Base-by-base conservation (phyloP, 2,888 invertebrate species). In the Caenorhabditis zanzibari region DNA sequence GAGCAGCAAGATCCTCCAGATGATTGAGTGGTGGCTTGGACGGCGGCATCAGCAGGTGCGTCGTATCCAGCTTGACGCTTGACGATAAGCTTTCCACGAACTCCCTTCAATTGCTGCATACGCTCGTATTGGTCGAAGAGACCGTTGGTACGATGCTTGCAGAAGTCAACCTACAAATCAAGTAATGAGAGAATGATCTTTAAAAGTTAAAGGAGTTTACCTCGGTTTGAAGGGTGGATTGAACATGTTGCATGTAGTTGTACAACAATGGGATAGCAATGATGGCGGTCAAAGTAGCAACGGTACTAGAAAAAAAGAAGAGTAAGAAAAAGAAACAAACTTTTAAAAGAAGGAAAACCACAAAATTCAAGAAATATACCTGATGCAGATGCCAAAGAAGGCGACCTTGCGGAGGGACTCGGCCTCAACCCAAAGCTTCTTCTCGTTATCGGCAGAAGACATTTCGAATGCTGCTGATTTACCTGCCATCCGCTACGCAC, bases 171-270 rank as follows among this genome's bases (percentile, higher is more conserved):
- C 87, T 89, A 68, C 28, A 79, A 44, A 32, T 22, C n/a, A n/a
- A 54, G n/a, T 58, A 72, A 32, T 28, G 9, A 19, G 9, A 41
- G 66, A 47, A 38, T 49, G 3, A 64, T 35, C 16, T 12, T n/a
- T 12, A 26, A 7, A 14, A 19, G 24, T 64, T 26, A 10, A 14
- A 12, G 14, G 19, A n/a, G 22, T 22, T 38, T 47, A 90, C 85
- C 87, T 91, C 91, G 47, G 88, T 89, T 81, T 90, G 90, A 49
- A 92, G 88, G 54, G 89, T 86, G 9, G 90, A 88, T 84, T 91
- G 91, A 22, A 92, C 90, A 83, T 89, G 88, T 75, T 91, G 91
- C 85, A 92, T 89, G 87, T 92, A 92, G 84, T 88, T 91, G 88
- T 91, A 92, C 79, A 92, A 87, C 87, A 91, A 88, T 49, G 92